phyloP scores from a whole-genome alignment of 2,888 invertebrate genomes.

The Chaetogeoica ovagalla region DNA sequence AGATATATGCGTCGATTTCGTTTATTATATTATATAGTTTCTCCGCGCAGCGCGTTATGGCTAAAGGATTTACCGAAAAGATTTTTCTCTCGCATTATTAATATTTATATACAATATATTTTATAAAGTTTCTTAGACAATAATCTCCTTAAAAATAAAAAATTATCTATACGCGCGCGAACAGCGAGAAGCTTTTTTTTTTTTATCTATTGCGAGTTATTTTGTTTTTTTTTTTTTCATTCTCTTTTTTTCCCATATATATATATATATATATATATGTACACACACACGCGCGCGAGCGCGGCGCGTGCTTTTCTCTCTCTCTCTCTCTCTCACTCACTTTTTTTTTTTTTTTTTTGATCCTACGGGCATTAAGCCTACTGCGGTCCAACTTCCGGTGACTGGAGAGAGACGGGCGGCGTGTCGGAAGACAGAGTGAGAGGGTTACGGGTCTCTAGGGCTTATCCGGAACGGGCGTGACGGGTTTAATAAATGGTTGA shows the following conservation, averaged over 20 bases:
- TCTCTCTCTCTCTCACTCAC: constrained; percentile 21
- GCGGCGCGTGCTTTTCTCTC: no score
- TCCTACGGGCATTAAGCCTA: constrained; percentile 52
- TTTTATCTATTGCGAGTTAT: constrained; percentile 19
- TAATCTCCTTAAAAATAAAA: constrained; percentile 25
- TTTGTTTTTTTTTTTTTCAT: constrained; percentile 14
- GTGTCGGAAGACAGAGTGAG: constrained; percentile 9
- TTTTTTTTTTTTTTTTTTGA: constrained; percentile 37
- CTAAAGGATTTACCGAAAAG: neutral
- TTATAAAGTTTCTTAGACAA: constrained; percentile 8
- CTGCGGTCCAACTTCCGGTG: constrained; percentile 53
- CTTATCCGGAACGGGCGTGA: constrained; percentile 53
- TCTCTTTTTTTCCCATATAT: constrained; percentile 5
- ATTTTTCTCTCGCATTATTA: neutral
- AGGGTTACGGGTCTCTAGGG: constrained; percentile 53
- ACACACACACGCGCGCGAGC: neutral
- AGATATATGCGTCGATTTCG: neutral
- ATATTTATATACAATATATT: constrained; percentile 10
- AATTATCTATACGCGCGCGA: constrained; percentile 13
- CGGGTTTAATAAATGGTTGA: constrained; percentile 53
- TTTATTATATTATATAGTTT: neutral
- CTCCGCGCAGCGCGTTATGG: no score
- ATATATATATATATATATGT: neutral
- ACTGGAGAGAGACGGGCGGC: constrained; percentile 37
- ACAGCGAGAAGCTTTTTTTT: constrained; percentile 7